Evolutionary conservation across 2,113 vertebrate genomes (phyloP).

Genomic region (Cygnus buccinator): DNA sequence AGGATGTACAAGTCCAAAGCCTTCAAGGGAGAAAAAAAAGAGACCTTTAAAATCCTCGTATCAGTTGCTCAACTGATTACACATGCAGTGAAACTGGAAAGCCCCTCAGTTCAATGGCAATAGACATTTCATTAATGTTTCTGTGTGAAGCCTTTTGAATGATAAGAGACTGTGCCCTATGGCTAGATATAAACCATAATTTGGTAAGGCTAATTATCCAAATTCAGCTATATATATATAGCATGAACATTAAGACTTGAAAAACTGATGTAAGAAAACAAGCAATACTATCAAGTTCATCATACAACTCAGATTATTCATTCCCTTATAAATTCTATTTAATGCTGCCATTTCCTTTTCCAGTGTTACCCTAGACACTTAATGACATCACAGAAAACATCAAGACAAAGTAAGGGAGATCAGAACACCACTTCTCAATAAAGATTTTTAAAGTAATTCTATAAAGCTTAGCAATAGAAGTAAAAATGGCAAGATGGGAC

Average conservation of each 20-base stretch:
- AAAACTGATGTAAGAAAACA: not conserved
- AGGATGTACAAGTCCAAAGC: slow-evolving; percentile 18
- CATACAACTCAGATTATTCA: not conserved
- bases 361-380: not conserved
- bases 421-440: not conserved
- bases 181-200: not conserved
- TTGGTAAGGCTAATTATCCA: not conserved
- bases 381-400: not conserved
- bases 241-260: not conserved
- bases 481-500: not conserved
- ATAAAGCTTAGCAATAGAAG: not conserved
- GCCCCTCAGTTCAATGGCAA: not conserved
- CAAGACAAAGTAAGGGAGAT: not conserved
- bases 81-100: not conserved
- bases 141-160: not conserved
- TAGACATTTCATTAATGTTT: not conserved
- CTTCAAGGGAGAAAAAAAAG: not conserved
- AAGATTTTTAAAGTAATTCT: not conserved
- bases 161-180: not conserved
- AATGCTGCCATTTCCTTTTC: not conserved
- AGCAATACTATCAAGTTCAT: not conserved
- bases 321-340: not conserved
- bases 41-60: not conserved
- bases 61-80: not conserved
- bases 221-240: not conserved